A percentile compares a stretch with the other conserved stretches of the same genome.
Conservation (phyloP, 2,888 invertebrate species). For the Endotricha flammealis region DNA sequence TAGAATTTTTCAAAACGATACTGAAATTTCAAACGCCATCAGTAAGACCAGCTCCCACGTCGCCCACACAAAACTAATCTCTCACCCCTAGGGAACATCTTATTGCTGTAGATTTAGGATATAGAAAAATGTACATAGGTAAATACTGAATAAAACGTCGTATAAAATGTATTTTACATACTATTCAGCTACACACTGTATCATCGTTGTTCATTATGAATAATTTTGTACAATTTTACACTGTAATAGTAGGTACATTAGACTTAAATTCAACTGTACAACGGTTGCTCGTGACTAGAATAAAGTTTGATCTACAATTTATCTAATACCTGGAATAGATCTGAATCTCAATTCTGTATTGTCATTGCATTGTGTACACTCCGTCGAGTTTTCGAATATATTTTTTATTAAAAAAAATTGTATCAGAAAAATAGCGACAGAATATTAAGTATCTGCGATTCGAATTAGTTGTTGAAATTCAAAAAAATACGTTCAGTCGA, state of each 20-base stretch:
- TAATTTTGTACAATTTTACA: conserved; percentile 17
- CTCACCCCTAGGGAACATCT: conserved; percentile 24
- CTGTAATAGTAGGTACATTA: conserved; percentile 10
- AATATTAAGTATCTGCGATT: too few species aligned
- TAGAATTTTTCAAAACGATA: too few species aligned
- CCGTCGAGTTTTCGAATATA: too few species aligned
- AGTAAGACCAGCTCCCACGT: neutral
- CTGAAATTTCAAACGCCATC: neutral
- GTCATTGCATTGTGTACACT: too few species aligned
- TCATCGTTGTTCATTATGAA: conserved; percentile 17
- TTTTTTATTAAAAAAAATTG: too few species aligned
- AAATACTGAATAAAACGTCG: conserved; percentile 31
- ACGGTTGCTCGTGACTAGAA: conserved; percentile 12
- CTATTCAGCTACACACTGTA: conserved; percentile 24
- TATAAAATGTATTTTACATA: conserved; percentile 45
- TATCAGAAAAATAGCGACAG: too few species aligned
- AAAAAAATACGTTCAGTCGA: too few species aligned
- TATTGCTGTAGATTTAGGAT: conserved; percentile 34
- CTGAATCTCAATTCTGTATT: too few species aligned
- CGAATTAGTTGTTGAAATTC: too few species aligned
- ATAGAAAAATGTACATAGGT: conserved; percentile 30
- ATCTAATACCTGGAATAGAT: too few species aligned
- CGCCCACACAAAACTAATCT: neutral
- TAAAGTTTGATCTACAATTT: too few species aligned
- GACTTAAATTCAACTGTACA: neutral